These are phyloP conservation scores for Colistium nudipinnis DNA, from an alignment of 2,113 vertebrate species.

Conservation along the genomic window DNA sequence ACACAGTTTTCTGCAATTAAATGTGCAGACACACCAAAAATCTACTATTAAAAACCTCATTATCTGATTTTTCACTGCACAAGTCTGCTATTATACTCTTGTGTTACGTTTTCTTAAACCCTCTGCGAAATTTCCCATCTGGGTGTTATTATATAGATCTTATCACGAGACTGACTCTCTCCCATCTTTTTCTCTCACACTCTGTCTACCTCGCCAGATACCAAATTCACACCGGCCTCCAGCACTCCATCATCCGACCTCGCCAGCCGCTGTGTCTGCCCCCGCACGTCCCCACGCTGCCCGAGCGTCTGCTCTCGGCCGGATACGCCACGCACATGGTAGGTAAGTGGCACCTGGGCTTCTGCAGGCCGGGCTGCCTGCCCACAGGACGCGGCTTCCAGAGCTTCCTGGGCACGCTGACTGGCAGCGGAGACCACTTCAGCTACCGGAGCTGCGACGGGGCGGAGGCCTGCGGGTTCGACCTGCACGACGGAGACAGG, in stretches of 20 bases:
- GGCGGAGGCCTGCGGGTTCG: conserved; percentile 92
- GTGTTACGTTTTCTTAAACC: not conserved
- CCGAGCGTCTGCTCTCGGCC: conserved; percentile 88
- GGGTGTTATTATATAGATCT: not conserved
- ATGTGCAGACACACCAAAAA: no score
- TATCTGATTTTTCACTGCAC: no score
- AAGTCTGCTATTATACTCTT: no score
- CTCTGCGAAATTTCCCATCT: conserved; percentile 14
- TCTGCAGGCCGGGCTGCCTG: conserved; percentile 89
- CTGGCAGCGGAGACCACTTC: conserved; percentile 94
- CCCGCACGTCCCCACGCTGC: conserved; percentile 86
- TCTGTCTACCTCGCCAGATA: conserved; percentile 80
- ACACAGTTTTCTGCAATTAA: no score
- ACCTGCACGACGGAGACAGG: conserved; percentile 90
- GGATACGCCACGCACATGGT: conserved; percentile 95
- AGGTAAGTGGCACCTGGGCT: conserved; percentile 96
- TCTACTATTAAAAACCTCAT: no score
- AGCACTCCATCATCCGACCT: conserved; percentile 93
- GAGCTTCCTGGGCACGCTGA: conserved; percentile 91
- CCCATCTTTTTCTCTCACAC: not conserved
- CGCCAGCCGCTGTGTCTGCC: conserved; percentile 94
- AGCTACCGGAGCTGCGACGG: conserved; percentile 94
- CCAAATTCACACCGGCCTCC: conserved; percentile 95
- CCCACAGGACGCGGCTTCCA: conserved; percentile 91
- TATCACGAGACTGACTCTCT: not conserved